These are phyloP conservation scores for Phrynosoma platyrhinos DNA, from an alignment of 2,113 vertebrate species.

Conservation along the genomic window DNA sequence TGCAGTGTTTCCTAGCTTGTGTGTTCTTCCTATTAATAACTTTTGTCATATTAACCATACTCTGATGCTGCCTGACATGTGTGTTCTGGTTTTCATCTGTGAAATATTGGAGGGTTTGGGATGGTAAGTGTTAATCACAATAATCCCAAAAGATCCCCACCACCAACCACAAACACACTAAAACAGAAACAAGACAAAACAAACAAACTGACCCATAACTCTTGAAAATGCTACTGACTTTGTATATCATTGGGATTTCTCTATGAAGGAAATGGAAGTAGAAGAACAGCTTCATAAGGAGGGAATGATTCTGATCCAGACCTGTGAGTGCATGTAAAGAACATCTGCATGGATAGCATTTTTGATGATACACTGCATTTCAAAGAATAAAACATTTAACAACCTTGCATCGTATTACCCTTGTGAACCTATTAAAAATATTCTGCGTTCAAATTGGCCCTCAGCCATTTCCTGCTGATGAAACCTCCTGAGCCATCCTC, in stretches of 20 bases:
- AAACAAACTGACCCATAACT: neutral
- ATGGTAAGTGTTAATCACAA: too few species aligned
- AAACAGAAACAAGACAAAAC: too few species aligned
- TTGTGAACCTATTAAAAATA: neutral
- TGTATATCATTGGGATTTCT: neutral
- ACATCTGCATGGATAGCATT: neutral
- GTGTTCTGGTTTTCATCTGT: too few species aligned
- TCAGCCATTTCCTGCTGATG: conserved; percentile 1
- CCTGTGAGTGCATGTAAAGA: too few species aligned
- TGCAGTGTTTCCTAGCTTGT: too few species aligned
- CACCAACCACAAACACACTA: too few species aligned
- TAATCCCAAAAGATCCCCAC: neutral
- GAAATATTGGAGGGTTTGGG: too few species aligned
- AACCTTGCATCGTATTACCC: conserved; percentile 1
- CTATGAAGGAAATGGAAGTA: neutral
- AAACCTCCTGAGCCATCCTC: neutral
- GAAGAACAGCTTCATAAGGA: neutral
- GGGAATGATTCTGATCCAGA: neutral
- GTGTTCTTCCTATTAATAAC: too few species aligned
- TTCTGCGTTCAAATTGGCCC: neutral
- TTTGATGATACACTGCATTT: neutral
- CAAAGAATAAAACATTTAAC: conserved; percentile 1
- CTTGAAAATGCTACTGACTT: neutral
- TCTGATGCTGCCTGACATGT: too few species aligned
- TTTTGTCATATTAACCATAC: too few species aligned